Evolutionary conservation across 2,888 invertebrate genomes (phyloP).

Genomic region (Euzophera pinguis): DNA sequence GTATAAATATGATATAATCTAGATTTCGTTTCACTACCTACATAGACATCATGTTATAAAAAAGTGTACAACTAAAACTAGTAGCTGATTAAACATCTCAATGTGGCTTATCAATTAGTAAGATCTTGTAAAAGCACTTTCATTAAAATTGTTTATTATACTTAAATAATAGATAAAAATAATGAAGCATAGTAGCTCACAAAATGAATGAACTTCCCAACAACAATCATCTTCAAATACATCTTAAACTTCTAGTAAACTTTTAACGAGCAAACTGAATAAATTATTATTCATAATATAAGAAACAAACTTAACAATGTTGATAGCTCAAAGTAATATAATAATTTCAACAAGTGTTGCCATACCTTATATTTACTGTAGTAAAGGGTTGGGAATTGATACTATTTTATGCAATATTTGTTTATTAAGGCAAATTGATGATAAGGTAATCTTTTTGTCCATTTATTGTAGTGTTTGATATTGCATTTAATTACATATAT

Average conservation of each 20-base stretch:
- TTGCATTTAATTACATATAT: slow-evolving; percentile 60
- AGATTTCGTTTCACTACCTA: slow-evolving; percentile 79
- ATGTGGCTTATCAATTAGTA: slow-evolving; percentile 77
- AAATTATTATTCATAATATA: slow-evolving; percentile 78
- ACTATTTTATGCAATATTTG: slow-evolving; percentile 55
- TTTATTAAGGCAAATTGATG: slow-evolving; percentile 59
- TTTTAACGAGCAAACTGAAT: slow-evolving; percentile 80
- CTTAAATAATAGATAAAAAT: slow-evolving; percentile 78
- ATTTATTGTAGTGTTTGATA: slow-evolving; percentile 75
- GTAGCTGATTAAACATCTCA: slow-evolving; percentile 79
- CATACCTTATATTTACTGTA: slow-evolving; percentile 54
- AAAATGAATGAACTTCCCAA: slow-evolving; percentile 70
- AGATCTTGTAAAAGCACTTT: slow-evolving; percentile 80
- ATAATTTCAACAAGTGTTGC: slow-evolving; percentile 74
- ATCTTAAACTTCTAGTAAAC: slow-evolving; percentile 78
- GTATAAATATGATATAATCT: slow-evolving; percentile 80
- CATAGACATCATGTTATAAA: slow-evolving; percentile 80
- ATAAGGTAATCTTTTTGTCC: slow-evolving; percentile 60
- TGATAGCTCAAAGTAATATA: slow-evolving; percentile 78
- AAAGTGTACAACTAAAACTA: slow-evolving; percentile 80
- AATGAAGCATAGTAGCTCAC: slow-evolving; percentile 73
- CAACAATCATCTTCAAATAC: slow-evolving; percentile 76
- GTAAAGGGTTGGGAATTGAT: slow-evolving; percentile 45
- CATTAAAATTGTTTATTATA: slow-evolving; percentile 73
- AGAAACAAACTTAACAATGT: slow-evolving; percentile 79